Conservation (phyloP, 2,888 invertebrate species). For the Leucozona laternaria region DNA sequence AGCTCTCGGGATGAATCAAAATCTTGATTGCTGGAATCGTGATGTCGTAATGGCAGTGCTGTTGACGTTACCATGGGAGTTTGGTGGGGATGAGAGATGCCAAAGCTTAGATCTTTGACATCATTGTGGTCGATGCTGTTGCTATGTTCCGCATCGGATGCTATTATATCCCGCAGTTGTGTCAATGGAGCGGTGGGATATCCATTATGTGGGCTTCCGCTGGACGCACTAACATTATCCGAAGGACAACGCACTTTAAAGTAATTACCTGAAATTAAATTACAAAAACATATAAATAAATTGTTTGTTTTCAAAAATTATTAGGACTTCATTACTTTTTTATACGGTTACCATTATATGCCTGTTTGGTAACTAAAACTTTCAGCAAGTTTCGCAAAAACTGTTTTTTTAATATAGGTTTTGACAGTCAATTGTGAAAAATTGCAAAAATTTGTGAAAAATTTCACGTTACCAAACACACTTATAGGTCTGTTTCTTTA, state of each 20-base stretch:
- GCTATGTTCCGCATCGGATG: conserved; percentile 83
- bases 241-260: conserved; percentile 82
- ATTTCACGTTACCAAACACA: no score
- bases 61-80: conserved; percentile 83
- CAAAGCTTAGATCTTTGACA: conserved; percentile 83
- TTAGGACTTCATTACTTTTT: no score
- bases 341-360: no score
- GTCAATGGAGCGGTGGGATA: conserved; percentile 82
- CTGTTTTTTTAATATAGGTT: no score
- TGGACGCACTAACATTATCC: conserved; percentile 86
- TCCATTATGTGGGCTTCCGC: conserved; percentile 84
- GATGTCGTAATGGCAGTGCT: conserved; percentile 80
- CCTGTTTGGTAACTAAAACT: no score
- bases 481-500: no score
- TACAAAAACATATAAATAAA: not conserved
- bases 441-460: no score
- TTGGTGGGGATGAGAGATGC: conserved; percentile 82
- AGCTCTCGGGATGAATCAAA: conserved; percentile 82
- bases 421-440: no score
- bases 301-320: not conserved
- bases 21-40: conserved; percentile 83
- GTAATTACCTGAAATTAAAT: conserved; percentile 80
- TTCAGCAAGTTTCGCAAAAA: no score
- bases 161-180: conserved; percentile 83
- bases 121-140: conserved; percentile 83